Base-by-base conservation (phyloP, 2,797 vertebrate genomes). In the Pteronotus mesoamericanus region DNA sequence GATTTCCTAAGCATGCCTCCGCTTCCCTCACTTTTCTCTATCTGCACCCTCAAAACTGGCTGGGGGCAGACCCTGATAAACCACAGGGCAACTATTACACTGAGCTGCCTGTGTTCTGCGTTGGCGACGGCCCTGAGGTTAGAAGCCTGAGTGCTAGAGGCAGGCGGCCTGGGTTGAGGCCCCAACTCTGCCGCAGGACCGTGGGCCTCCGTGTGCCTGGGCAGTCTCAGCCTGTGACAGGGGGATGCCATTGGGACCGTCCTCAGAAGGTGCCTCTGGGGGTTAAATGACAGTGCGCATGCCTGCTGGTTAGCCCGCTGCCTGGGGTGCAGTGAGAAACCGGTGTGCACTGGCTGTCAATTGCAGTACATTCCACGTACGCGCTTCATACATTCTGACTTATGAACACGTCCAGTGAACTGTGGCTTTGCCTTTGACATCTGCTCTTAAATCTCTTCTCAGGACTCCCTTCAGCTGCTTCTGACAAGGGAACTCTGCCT, bases 211-310 rank as follows among this genome's bases (percentile, higher is more conserved):
- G 46, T 10, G 66, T 66, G 37, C 11, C 74, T 51, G 15, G 7
- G 24, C 29, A 1, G 16, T 66, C 71, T 64, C 55, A 29, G 2
- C 19, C 18, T 21, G 29, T 9, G 3, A 26, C n/a, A 55, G 16
- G 16, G 53, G 5, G 18, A 37, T 0, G 0, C 32, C 6, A 0
- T 0, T 0, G 14, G n/a, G n/a, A 18, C 1, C 34, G 24, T 2
- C 3, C 1, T 24, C 19, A 22, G 37, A 29, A 32, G 48, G 55
- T 1, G 32, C 29, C 32, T 4, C 9, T 10, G 44, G 7, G 44
- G 37, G 44, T 8, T 21, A n/a, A 8, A 22, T 16, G 83, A 51
- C 1, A 9, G 9, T 0, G 11, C n/a, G 15, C 19, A 1, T 2
- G 10, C 44, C 42, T 22, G 68, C 69, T 24, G 6, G n/a, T 24